A percentile compares a stretch with the other conserved stretches of the same genome.
phyloP scores from a whole-genome alignment of 1,140 invertebrate genomes.

The Platyura marginata region DNA sequence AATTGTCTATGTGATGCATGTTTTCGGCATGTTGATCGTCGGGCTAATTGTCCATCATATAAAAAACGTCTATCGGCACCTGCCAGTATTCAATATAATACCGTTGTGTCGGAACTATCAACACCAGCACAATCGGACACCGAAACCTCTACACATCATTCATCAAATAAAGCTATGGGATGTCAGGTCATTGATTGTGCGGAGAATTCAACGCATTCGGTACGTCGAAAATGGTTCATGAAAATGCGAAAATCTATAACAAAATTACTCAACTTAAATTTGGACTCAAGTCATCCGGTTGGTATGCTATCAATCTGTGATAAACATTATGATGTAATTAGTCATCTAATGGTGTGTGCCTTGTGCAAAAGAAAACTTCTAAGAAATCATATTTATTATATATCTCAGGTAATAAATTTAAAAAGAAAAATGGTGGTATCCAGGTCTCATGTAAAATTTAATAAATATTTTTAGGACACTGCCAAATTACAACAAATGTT shows the following conservation, averaged over 20 bases:
- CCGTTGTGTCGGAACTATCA: background rate
- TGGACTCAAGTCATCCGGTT: slow-evolving; percentile 14
- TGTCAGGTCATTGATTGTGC: slow-evolving; percentile 29
- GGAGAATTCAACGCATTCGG: slow-evolving; percentile 41
- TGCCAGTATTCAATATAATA: slow-evolving; percentile 7
- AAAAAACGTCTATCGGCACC: slow-evolving; percentile 27
- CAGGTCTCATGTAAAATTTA: background rate
- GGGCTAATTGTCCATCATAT: slow-evolving; percentile 42
- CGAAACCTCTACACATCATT: background rate
- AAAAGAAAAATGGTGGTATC: background rate
- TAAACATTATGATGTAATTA: slow-evolving; percentile 39
- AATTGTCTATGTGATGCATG: slow-evolving; percentile 72
- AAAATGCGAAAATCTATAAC: slow-evolving; percentile 50
- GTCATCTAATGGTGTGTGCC: slow-evolving; percentile 50
- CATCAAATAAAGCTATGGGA: background rate
- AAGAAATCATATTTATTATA: slow-evolving; percentile 48
- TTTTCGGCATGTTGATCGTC: slow-evolving; percentile 62
- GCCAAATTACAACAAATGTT: slow-evolving; percentile 45
- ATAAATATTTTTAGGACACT: slow-evolving; percentile 29
- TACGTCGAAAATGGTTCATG: slow-evolving; percentile 58
- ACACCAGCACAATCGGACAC: too few species aligned
- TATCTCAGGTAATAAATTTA: slow-evolving; percentile 25
- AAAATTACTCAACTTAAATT: slow-evolving; percentile 31
- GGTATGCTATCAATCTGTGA: slow-evolving; percentile 38
- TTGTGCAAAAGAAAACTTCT: slow-evolving; percentile 48